Evolutionary conservation across 2,797 vertebrate genomes (phyloP).

Genomic region (Mus minutoides): DNA sequence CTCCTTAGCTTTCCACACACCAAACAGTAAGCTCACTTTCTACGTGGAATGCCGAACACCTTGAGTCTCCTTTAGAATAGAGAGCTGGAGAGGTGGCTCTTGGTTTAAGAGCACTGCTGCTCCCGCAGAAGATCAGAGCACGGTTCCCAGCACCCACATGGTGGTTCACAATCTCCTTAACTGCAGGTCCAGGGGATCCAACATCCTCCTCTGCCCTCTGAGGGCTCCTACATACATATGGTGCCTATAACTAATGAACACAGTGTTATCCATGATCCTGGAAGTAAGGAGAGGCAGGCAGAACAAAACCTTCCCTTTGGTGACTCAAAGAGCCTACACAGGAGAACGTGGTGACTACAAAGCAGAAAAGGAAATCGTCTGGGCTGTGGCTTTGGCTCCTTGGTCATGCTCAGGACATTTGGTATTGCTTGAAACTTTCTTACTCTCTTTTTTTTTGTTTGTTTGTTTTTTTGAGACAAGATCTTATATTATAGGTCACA

Average conservation of each 20-base stretch:
- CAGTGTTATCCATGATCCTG: not conserved
- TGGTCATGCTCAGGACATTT: not conserved
- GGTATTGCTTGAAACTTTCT: not conserved
- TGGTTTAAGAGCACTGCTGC: not conserved
- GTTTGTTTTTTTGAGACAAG: not conserved
- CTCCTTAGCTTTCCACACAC: not conserved
- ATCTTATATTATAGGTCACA: not conserved
- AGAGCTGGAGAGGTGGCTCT: not conserved
- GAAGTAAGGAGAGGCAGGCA: accelerated
- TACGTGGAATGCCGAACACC: not conserved
- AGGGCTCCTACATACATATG: not conserved
- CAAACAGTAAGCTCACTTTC: not conserved
- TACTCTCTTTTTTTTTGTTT: not conserved
- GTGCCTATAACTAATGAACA: not conserved
- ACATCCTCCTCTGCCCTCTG: not conserved
- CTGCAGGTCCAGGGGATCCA: not conserved
- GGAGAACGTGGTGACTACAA: accelerated
- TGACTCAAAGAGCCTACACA: no score
- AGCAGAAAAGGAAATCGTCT: not conserved
- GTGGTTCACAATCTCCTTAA: not conserved
- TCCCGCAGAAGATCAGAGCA: not conserved
- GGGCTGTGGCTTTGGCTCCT: accelerated
- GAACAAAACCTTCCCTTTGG: not conserved
- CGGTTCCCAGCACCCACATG: not conserved
- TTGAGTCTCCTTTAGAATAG: not conserved